Percentiles rank a stretch among this genome's conserved stretches.
phyloP scores from a whole-genome alignment of 2,888 invertebrate genomes.

The Tortricodes alternella region DNA sequence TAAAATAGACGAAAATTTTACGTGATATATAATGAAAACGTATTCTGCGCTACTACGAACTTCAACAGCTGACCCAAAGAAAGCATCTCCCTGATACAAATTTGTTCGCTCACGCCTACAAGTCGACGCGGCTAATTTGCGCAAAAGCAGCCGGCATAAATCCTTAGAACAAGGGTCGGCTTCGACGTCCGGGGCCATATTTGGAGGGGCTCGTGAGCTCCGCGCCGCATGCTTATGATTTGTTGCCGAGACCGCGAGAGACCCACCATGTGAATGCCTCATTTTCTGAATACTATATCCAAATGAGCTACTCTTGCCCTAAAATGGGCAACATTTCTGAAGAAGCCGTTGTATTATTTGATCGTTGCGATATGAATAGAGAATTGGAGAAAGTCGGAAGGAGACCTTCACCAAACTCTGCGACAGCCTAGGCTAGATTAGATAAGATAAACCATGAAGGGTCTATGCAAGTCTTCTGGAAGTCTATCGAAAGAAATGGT shows the following conservation, averaged over 20 bases:
- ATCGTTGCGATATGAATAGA: no score
- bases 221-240: constrained; percentile 71
- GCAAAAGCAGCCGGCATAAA: constrained; percentile 74
- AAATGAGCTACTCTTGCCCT: constrained; percentile 19
- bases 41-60: not conserved
- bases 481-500: no score
- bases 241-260: constrained; percentile 49
- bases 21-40: no score
- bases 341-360: constrained; percentile 1
- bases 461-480: no score
- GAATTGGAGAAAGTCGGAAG: no score
- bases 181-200: constrained; percentile 67
- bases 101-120: constrained; percentile 73
- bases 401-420: no score
- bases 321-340: constrained; percentile 9
- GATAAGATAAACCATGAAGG: not conserved
- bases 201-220: constrained; percentile 71
- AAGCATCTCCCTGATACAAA: constrained; percentile 50
- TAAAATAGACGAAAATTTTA: no score
- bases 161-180: constrained; percentile 65
- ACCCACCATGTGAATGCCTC: constrained; percentile 18
- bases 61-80: constrained; percentile 27
- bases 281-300: constrained; percentile 11
- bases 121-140: constrained; percentile 70
- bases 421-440: not conserved